phyloP scores from a whole-genome alignment of 2,113 vertebrate species.

The Spizaetus ornatus region DNA sequence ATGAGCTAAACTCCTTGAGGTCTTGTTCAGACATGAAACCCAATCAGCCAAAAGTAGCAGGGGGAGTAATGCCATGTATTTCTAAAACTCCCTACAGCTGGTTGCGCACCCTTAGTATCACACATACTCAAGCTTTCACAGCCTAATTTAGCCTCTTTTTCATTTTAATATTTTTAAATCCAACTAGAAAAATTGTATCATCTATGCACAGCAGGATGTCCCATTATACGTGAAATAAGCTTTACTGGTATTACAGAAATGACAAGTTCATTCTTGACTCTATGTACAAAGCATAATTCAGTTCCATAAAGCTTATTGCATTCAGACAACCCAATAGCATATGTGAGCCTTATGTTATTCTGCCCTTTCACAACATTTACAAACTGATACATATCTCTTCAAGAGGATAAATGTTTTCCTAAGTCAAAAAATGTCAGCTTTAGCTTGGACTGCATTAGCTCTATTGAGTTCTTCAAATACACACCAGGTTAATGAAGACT shows the following conservation, averaged over 20 bases:
- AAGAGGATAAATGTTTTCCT: constrained; percentile 72
- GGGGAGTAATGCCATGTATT: not conserved
- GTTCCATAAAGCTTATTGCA: constrained; percentile 7
- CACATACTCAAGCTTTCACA: constrained; percentile 7
- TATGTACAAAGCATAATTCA: constrained; percentile 45
- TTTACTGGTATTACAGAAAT: constrained; percentile 60
- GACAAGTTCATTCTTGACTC: constrained; percentile 66
- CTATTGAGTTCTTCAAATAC: constrained; percentile 73
- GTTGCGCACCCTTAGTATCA: not conserved
- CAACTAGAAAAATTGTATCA: constrained; percentile 58
- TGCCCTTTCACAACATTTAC: constrained; percentile 75
- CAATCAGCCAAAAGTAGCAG: not conserved
- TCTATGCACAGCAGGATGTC: constrained; percentile 50
- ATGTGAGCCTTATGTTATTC: constrained; percentile 68
- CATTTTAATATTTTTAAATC: constrained; percentile 62
- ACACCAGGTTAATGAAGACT: constrained; percentile 73
- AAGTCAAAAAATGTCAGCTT: constrained; percentile 67
- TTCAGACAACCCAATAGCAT: constrained; percentile 51
- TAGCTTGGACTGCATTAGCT: constrained; percentile 62
- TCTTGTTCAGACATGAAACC: constrained; percentile 31
- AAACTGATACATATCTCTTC: constrained; percentile 75
- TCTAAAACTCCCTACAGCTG: constrained; percentile 41
- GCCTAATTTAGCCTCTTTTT: constrained; percentile 42
- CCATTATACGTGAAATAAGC: constrained; percentile 57
- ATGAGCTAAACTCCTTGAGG: constrained; percentile 15